Evolutionary conservation across 2,797 vertebrate species (phyloP).

Genomic region (Enteromius trimaculatus): DNA sequence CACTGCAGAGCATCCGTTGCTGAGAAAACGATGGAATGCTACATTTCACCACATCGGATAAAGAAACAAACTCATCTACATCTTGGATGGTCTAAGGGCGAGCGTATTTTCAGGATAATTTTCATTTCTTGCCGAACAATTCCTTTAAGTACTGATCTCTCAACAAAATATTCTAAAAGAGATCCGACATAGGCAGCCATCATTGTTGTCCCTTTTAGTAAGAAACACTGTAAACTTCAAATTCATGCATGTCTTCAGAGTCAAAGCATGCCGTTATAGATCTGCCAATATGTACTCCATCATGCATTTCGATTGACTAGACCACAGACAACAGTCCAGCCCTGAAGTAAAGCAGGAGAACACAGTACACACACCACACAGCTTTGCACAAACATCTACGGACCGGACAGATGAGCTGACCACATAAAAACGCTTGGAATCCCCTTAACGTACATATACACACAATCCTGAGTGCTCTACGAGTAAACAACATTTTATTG

Average conservation of each 20-base stretch:
- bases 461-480: conserved; percentile 42
- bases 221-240: conserved; percentile 61
- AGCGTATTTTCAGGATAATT: not conserved
- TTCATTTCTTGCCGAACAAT: not conserved
- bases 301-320: conserved; percentile 55
- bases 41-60: not conserved
- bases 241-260: conserved; percentile 60
- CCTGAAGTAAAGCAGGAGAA: conserved; percentile 18
- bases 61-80: not conserved
- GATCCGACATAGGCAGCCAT: conserved; percentile 1
- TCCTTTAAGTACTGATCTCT: not conserved
- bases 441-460: conserved; percentile 25
- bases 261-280: conserved; percentile 62
- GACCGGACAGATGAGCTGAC: conserved; percentile 23
- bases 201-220: conserved; percentile 29
- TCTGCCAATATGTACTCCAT: conserved; percentile 60
- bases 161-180: conserved; percentile 11
- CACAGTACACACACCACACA: conserved; percentile 22
- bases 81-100: not conserved
- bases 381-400: conserved; percentile 26
- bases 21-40: not conserved
- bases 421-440: conserved; percentile 24
- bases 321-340: conserved; percentile 33
- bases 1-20: not conserved
- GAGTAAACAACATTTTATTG: conserved; percentile 40